phyloP scores from a whole-genome alignment of 2,113 vertebrate species.

The Labeo rohita region DNA sequence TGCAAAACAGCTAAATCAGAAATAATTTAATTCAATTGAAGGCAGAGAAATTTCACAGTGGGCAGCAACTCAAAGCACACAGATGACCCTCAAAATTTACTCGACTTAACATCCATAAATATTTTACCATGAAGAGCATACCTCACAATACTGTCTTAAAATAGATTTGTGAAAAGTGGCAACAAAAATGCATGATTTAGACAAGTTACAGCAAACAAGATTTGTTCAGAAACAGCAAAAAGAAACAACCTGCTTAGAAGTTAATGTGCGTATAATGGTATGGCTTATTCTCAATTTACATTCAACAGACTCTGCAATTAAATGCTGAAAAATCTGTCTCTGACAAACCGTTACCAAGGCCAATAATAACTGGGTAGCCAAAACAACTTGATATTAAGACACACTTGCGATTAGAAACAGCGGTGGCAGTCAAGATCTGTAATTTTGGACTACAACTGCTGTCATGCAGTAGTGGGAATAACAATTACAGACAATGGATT shows the following conservation, averaged over 20 bases:
- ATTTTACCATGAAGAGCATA: conserved; percentile 36
- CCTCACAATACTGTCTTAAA: conserved; percentile 45
- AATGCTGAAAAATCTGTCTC: conserved; percentile 26
- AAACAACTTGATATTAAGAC: conserved; percentile 29
- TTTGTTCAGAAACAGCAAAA: conserved; percentile 27
- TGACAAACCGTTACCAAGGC: conserved; percentile 12
- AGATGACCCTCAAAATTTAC: conserved; percentile 28
- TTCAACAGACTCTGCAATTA: conserved; percentile 40
- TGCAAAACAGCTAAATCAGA: conserved; percentile 21
- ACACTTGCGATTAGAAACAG: conserved; percentile 26
- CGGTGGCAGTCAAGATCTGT: conserved; percentile 1
- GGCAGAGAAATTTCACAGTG: conserved; percentile 45
- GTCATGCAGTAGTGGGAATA: conserved; percentile 40
- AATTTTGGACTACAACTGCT: conserved; percentile 10
- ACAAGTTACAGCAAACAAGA: conserved; percentile 26
- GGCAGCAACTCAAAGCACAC: conserved; percentile 29
- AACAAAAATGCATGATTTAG: conserved; percentile 31
- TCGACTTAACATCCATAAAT: conserved; percentile 45
- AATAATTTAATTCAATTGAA: conserved; percentile 54
- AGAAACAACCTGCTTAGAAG: conserved; percentile 16
- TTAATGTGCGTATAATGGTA: conserved; percentile 34
- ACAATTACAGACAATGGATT: conserved; percentile 31
- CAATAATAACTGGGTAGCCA: conserved; percentile 7
- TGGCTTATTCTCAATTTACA: conserved; percentile 51
- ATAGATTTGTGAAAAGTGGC: conserved; percentile 28